Base-by-base conservation (phyloP, 2,888 invertebrate genomes). In the Aphidius colemani region DNA sequence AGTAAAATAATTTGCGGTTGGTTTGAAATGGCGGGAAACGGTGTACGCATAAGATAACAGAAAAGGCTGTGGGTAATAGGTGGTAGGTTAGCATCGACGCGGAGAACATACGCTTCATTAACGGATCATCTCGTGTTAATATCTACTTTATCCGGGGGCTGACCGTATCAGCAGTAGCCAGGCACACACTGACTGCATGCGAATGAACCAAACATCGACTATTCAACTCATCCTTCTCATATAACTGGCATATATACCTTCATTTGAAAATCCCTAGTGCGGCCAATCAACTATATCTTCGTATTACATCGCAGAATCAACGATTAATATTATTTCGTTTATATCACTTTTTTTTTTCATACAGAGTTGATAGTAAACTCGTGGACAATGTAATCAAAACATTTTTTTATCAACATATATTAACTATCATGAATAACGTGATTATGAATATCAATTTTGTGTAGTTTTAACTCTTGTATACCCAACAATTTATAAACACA, bases 91-190 rank as follows among this genome's bases (percentile, higher is more conserved):
- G 67, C 70, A 67, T 70, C 65, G 48, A 57, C 64, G 71, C 67
- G 71, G 71, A 71, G 78, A 81, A 81, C 81, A 82, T 82, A 82
- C 81, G 81, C 81, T 82, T 82, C 81, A 82, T 82, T 82, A 82
- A 82, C 81, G 82, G 81, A 82, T 82, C 80, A 82, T 82, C 81
- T 81, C 81, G 78, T 82, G 82, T 82, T 81, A 82, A 82, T 82
- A 81, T 82, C 81, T 82, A 81, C 81, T 82, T 82, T 82, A 82
- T 82, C 81, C 72, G 78, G 75, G 72, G 74, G 78, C 78, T 80
- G 81, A 82, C 81, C 81, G 80, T 81, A 82, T 82, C 81, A 81
- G 82, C 76, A 75, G 74, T 77, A 76, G 75, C 80, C 81, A 81
- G 80, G 74, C 69, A 64, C 70, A 61, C 69, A 70, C 51, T 56